Evolutionary conservation across 1,140 invertebrate genomes (phyloP), one percentile per base, ranked within the genome.

Genomic region (Delia radicum): DNA sequence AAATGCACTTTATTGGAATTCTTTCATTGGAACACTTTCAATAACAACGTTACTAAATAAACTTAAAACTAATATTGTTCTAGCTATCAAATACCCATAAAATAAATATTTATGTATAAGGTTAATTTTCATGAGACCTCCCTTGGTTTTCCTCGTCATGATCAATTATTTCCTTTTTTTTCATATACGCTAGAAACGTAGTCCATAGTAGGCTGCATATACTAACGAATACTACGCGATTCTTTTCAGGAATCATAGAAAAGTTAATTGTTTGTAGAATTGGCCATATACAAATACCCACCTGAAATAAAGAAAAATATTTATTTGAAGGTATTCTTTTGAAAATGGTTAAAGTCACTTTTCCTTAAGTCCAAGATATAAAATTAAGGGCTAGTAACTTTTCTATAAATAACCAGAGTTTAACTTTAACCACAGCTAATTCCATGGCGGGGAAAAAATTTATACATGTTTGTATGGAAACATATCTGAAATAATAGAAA

Each of bases 171-270:
- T 75, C 33, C 48, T 73, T 78, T n/a, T 73, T 79, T 85, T 96
- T 94, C 93, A 95, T 94, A 79, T 95, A 95, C 0, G 94, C 93
- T 71, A 96, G 87, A 84, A 95, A 95, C 79, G 92, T 92, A 26
- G 93, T 94, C 94, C 94, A 96, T 76, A 94, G 85, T 69, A 96
- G 89, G 87, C 94, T 95, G 81, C 93, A 95, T 15, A 92, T 83
- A 81, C 94, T 94, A 26, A 95, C 94, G 81, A 94, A 94, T n/a
- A 93, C 89, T 13, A 96, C 93, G 77, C 94, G 89, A 86, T 96
- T 94, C 79, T 90, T 90, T 82, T 95, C 93, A 28, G 92, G 90
- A 73, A 96, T 89, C 33, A 94, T 87, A 12, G 91, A 89, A 80
- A 95, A 95, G 81, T 96, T 96, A 2, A 95, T 87, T 27, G 94